A percentile compares a stretch with the other conserved stretches of the same genome.
phyloP scores from a whole-genome alignment of 2,888 invertebrate species.

The Cryptocephalus moraei region DNA sequence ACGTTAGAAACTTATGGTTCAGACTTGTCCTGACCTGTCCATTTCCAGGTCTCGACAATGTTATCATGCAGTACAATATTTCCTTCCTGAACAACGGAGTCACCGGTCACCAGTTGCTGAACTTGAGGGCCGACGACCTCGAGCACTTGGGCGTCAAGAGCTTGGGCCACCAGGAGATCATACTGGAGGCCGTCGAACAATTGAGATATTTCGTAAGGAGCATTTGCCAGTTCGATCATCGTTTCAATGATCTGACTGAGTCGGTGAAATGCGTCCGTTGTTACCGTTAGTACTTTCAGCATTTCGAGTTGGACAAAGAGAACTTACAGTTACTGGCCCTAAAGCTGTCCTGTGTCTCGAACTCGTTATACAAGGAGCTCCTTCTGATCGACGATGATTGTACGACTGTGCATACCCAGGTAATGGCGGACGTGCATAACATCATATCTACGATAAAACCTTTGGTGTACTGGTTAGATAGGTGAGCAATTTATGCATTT shows the following conservation, averaged over 20 bases:
- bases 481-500: constrained; percentile 37
- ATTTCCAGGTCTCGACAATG: constrained; percentile 62
- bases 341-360: constrained; percentile 73
- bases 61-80: constrained; percentile 64
- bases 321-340: constrained; percentile 84
- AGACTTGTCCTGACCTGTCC: not conserved
- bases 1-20: constrained; percentile 1
- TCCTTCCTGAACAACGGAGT: constrained; percentile 72
- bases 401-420: constrained; percentile 61
- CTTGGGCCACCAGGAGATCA: constrained; percentile 88
- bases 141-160: constrained; percentile 75
- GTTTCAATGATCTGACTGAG: too few species aligned
- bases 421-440: constrained; percentile 76
- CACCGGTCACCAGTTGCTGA: constrained; percentile 71
- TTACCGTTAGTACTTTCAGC: constrained; percentile 44
- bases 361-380: constrained; percentile 63
- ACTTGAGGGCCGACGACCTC: constrained; percentile 79
- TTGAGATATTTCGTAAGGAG: constrained; percentile 74
- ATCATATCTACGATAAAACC: constrained; percentile 78
- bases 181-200: constrained; percentile 86
- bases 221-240: too few species aligned
- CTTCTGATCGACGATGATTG: constrained; percentile 41
- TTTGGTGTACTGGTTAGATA: constrained; percentile 84
- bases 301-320: constrained; percentile 84
- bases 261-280: not conserved